Conservation (phyloP, 1,140 invertebrate genomes). For the Drosophila sturtevanti region DNA sequence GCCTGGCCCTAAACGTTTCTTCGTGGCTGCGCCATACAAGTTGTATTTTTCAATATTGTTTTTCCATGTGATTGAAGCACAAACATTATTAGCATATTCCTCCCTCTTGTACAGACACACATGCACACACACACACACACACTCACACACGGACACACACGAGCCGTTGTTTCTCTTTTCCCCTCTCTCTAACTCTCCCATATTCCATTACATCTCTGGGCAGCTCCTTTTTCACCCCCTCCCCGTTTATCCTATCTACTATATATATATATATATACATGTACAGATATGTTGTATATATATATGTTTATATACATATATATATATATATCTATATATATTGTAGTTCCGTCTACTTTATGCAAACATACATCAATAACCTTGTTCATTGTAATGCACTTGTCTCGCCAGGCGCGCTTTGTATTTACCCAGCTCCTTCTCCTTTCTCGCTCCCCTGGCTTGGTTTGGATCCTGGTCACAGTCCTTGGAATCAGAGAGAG, state of each 20-base stretch:
- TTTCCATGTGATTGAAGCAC: constrained; percentile 71
- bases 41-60: constrained; percentile 74
- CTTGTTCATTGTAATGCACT: constrained; percentile 59
- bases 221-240: background rate
- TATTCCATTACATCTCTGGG: background rate
- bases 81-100: constrained; percentile 71
- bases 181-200: constrained; percentile 4
- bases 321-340: background rate
- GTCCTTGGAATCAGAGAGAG: background rate
- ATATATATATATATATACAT: background rate
- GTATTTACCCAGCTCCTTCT: background rate
- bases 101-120: background rate
- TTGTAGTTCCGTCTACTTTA: constrained; percentile 39
- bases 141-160: background rate
- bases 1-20: constrained; percentile 48
- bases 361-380: constrained; percentile 67
- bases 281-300: constrained; percentile 6
- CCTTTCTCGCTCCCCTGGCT: background rate
- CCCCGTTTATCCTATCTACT: too few relatives aligned
- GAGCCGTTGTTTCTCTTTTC: constrained; percentile 3
- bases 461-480: background rate
- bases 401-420: constrained; percentile 41
- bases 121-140: background rate
- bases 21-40: constrained; percentile 45
- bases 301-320: background rate